These are phyloP conservation scores for Cephonodes hylas DNA, from an alignment of 2,888 invertebrate genomes.

Conservation along the genomic window DNA sequence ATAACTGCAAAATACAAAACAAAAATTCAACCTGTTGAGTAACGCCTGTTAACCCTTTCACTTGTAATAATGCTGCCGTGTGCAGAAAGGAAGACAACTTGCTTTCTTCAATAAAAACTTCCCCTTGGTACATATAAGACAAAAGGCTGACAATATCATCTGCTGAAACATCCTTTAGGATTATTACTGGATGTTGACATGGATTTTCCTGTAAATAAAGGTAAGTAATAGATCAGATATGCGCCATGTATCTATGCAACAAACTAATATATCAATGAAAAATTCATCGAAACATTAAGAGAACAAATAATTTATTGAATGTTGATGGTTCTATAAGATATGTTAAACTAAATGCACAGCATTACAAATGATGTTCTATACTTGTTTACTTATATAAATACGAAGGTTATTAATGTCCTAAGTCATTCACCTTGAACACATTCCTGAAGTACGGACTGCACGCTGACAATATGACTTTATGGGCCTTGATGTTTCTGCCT, in stretches of 20 bases:
- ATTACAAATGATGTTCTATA: constrained; percentile 23
- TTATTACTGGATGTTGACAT: constrained; percentile 87
- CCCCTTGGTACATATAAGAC: constrained; percentile 87
- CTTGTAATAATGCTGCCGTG: constrained; percentile 85
- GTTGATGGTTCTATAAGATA: background rate
- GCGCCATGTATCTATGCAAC: background rate
- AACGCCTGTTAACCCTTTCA: constrained; percentile 83
- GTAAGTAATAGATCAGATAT: background rate
- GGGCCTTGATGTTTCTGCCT: constrained; percentile 86
- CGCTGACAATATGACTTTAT: constrained; percentile 87
- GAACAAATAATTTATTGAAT: background rate
- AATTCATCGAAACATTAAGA: background rate
- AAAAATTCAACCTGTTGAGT: constrained; percentile 66
- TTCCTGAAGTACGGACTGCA: constrained; percentile 88
- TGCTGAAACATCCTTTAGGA: constrained; percentile 85
- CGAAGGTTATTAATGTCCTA: constrained; percentile 74
- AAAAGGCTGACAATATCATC: constrained; percentile 84
- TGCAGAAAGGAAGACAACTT: constrained; percentile 84
- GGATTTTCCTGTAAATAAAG: constrained; percentile 82
- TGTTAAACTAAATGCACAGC: constrained; percentile 8
- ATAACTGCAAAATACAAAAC: too few species aligned
- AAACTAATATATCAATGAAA: too few species aligned
- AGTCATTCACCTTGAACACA: constrained; percentile 85
- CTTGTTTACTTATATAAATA: constrained; percentile 49
- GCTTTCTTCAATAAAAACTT: constrained; percentile 85